A percentile compares a stretch with the other conserved stretches of the same genome.
These are phyloP conservation scores for Lasioglossum villosulum DNA, from an alignment of 2,888 invertebrate genomes.

Conservation along the genomic window DNA sequence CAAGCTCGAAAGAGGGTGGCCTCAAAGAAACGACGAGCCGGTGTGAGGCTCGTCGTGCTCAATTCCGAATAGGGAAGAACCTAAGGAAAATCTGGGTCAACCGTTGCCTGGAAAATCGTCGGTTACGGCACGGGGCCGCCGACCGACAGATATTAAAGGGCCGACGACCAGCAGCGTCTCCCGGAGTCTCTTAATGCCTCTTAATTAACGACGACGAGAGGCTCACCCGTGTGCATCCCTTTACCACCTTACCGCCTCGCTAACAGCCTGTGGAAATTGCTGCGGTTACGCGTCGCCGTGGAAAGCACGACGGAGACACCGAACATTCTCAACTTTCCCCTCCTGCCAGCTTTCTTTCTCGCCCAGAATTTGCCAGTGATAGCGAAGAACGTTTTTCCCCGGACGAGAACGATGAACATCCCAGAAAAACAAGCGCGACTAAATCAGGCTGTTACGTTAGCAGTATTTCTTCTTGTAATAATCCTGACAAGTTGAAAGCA, in stretches of 20 bases:
- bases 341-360: neutral
- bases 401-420: neutral
- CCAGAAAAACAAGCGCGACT: neutral
- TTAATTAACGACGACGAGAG: conserved; percentile 75
- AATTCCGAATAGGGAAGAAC: conserved; percentile 65
- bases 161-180: conserved; percentile 63
- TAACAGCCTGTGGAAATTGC: conserved; percentile 68
- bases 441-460: no score
- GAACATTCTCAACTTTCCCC: neutral
- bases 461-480: no score
- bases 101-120: conserved; percentile 62
- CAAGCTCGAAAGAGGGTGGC: neutral
- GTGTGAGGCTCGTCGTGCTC: neutral
- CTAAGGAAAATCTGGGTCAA: conserved; percentile 68
- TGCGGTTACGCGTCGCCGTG: conserved; percentile 55
- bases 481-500: no score
- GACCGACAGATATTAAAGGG: conserved; percentile 71
- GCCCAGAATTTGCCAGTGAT: neutral
- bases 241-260: conserved; percentile 57
- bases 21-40: conserved; percentile 2
- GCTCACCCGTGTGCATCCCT: conserved; percentile 61
- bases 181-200: conserved; percentile 72
- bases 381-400: neutral
- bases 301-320: conserved; percentile 4
- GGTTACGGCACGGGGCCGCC: conserved; percentile 58